phyloP scores from a whole-genome alignment of 1,140 invertebrate species.

The Berghia stephanieae region DNA sequence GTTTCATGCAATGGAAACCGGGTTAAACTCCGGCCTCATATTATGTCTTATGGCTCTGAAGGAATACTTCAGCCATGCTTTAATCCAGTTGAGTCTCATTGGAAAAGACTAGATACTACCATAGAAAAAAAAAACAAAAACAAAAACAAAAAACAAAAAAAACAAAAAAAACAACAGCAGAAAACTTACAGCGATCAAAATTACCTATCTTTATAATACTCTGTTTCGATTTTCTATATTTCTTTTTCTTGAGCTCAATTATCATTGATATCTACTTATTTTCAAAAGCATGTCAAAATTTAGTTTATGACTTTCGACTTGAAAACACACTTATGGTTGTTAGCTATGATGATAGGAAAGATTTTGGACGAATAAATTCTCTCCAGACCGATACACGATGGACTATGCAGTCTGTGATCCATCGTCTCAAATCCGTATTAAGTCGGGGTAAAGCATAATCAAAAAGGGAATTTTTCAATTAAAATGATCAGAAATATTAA shows the following conservation, averaged over 20 bases:
- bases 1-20: no score
- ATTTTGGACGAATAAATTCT: neutral
- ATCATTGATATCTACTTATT: neutral
- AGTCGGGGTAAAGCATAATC: neutral
- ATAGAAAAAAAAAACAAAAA: slow-evolving; percentile 11
- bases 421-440: neutral
- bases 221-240: neutral
- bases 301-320: neutral
- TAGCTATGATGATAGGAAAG: neutral
- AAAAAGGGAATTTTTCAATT: neutral
- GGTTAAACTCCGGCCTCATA: no score
- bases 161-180: neutral
- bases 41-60: neutral
- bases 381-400: no score
- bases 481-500: neutral
- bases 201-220: neutral
- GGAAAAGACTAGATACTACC: neutral
- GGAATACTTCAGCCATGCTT: neutral
- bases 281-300: neutral
- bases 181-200: neutral
- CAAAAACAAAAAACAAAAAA: neutral
- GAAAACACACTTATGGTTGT: neutral
- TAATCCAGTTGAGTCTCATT: neutral
- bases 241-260: neutral
- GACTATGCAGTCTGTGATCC: neutral